Evolutionary conservation across 2,888 invertebrate species (phyloP).

Genomic region (Polyploca ridens): DNA sequence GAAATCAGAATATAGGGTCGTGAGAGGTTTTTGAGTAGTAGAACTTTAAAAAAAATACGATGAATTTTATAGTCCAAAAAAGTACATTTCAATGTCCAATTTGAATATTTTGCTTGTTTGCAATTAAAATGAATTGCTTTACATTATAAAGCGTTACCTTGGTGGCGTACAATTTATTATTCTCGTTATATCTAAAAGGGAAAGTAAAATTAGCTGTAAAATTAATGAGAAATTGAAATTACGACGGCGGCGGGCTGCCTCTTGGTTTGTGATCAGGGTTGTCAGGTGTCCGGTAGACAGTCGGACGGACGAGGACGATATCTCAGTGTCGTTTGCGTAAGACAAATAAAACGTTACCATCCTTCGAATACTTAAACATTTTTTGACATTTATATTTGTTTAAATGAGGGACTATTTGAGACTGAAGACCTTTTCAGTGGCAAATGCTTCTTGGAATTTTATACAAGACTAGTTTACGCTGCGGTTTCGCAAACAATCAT

Average conservation of each 20-base stretch:
- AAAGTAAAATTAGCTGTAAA: conserved; percentile 5
- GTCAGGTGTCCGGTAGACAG: neutral
- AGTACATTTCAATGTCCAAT: neutral
- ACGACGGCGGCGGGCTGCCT: neutral
- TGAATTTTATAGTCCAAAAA: too few relatives aligned
- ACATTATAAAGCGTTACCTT: conserved; percentile 8
- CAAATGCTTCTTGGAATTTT: neutral
- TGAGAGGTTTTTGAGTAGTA: too few relatives aligned
- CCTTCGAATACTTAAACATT: neutral
- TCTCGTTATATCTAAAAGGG: conserved; percentile 13
- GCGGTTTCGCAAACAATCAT: too few relatives aligned
- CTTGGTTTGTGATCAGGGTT: neutral
- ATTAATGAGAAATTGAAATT: conserved; percentile 6
- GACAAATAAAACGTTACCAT: neutral
- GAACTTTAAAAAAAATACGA: too few relatives aligned
- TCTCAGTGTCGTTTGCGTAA: neutral
- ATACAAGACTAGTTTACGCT: too few relatives aligned
- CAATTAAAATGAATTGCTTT: conserved; percentile 11
- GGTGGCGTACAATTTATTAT: conserved; percentile 5
- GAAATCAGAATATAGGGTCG: neutral
- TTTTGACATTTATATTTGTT: neutral
- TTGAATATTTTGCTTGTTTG: conserved; percentile 12
- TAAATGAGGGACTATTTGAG: too few relatives aligned
- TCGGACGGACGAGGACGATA: conserved; percentile 1
- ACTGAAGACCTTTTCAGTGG: too few relatives aligned